Evolutionary conservation across 2,797 vertebrate species (phyloP).

Genomic region (Bufotes viridis): DNA sequence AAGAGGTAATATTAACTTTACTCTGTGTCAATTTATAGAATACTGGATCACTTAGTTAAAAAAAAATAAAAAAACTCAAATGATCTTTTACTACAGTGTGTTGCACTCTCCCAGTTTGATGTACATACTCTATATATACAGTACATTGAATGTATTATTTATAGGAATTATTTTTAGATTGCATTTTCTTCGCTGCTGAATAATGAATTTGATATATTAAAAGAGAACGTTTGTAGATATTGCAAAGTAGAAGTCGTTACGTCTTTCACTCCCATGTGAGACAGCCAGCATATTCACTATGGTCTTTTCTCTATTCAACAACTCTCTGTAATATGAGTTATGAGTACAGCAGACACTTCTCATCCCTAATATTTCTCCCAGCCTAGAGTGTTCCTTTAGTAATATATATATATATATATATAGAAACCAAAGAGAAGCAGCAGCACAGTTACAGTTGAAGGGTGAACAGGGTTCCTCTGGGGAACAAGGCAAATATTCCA

Average conservation of each 20-base stretch:
- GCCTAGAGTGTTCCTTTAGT: neutral
- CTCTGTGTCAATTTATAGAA: neutral
- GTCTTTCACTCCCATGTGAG: neutral
- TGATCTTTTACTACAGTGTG: neutral
- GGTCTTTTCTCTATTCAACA: neutral
- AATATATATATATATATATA: no score
- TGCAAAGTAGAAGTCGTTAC: constrained; percentile 2
- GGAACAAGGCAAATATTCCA: no score
- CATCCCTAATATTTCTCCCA: neutral
- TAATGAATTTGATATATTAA: constrained; percentile 31
- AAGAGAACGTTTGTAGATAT: constrained; percentile 2
- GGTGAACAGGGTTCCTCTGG: no score
- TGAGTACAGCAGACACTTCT: neutral
- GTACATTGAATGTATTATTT: constrained; percentile 17
- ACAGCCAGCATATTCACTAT: neutral
- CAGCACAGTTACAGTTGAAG: no score
- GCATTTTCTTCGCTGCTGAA: constrained; percentile 20
- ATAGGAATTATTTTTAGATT: constrained; percentile 28
- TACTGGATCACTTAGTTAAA: neutral
- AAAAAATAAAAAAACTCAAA: neutral
- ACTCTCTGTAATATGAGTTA: neutral
- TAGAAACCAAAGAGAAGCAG: no score
- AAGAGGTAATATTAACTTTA: neutral
- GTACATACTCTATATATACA: constrained; percentile 13
- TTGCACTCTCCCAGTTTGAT: neutral